These are phyloP conservation scores for Cryptus viduatorius DNA, from an alignment of 2,888 invertebrate genomes.

Conservation along the genomic window DNA sequence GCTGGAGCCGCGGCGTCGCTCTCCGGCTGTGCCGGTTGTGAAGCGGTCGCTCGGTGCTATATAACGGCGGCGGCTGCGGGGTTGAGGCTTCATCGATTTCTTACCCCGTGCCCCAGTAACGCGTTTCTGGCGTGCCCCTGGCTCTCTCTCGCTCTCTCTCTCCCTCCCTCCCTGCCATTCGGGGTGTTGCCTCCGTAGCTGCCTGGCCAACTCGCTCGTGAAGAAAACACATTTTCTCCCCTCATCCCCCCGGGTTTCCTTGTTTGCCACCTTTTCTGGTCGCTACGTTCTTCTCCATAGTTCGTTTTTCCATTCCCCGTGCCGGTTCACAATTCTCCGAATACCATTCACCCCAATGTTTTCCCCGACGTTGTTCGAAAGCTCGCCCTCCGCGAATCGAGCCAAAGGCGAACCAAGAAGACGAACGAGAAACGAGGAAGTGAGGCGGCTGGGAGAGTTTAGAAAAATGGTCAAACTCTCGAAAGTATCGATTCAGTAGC, in stretches of 20 bases:
- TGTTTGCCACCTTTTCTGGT: conserved; percentile 61
- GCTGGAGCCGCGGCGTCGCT: conserved; percentile 45
- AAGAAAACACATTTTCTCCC: conserved; percentile 69
- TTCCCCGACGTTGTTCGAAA: conserved; percentile 4
- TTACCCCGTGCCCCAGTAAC: conserved; percentile 83
- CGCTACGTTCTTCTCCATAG: conserved; percentile 12
- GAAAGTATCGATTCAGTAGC: conserved; percentile 53
- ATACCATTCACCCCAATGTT: conserved; percentile 2
- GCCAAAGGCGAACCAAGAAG: background rate
- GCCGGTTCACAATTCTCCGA: conserved; percentile 18
- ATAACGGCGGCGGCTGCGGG: conserved; percentile 57
- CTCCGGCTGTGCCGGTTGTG: conserved; percentile 16
- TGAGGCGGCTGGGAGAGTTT: background rate
- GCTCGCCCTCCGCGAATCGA: background rate
- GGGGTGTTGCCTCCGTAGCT: conserved; percentile 71
- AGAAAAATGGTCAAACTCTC: conserved; percentile 62
- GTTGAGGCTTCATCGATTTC: conserved; percentile 83
- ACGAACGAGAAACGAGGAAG: background rate
- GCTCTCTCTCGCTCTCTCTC: conserved; percentile 17
- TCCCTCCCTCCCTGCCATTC: conserved; percentile 44
- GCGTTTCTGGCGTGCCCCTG: conserved; percentile 73
- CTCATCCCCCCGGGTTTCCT: conserved; percentile 50
- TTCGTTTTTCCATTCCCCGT: conserved; percentile 11
- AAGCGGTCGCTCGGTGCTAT: conserved; percentile 22
- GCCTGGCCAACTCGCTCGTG: conserved; percentile 47